phyloP scores from a whole-genome alignment of 1,140 invertebrate genomes.

The Pteromalus puparum region DNA sequence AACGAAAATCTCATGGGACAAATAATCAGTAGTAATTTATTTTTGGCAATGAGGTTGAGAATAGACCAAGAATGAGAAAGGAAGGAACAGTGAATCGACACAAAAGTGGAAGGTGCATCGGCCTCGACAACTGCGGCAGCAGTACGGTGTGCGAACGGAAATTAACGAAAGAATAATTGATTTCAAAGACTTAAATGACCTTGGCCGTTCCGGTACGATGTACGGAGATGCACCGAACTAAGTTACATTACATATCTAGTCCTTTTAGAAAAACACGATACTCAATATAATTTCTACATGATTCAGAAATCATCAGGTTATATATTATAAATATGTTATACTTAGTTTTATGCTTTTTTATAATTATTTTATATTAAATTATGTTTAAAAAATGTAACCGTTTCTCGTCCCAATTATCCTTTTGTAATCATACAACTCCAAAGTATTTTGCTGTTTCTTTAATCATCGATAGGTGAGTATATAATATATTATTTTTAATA shows the following conservation, averaged over 20 bases:
- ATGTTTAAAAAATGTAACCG: not conserved
- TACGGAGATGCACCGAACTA: conserved; percentile 47
- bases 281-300: conserved; percentile 31
- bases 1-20: conserved; percentile 1
- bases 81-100: not conserved
- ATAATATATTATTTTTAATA: no score
- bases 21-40: not conserved
- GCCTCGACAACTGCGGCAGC: not conserved
- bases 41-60: not conserved
- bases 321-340: not conserved
- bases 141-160: not conserved
- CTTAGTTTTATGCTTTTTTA: conserved; percentile 37
- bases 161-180: conserved; percentile 10
- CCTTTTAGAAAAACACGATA: conserved; percentile 47
- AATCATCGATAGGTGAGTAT: no score
- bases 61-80: not conserved
- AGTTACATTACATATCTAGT: conserved; percentile 61
- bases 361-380: conserved; percentile 43
- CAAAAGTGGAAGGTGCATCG: not conserved
- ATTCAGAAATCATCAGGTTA: conserved; percentile 43
- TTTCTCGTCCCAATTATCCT: no score
- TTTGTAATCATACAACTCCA: no score
- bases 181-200: conserved; percentile 47
- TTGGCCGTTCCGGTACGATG: conserved; percentile 48
- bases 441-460: no score